Conservation (phyloP, 1,140 invertebrate genomes). For the Drosophila cardini region DNA sequence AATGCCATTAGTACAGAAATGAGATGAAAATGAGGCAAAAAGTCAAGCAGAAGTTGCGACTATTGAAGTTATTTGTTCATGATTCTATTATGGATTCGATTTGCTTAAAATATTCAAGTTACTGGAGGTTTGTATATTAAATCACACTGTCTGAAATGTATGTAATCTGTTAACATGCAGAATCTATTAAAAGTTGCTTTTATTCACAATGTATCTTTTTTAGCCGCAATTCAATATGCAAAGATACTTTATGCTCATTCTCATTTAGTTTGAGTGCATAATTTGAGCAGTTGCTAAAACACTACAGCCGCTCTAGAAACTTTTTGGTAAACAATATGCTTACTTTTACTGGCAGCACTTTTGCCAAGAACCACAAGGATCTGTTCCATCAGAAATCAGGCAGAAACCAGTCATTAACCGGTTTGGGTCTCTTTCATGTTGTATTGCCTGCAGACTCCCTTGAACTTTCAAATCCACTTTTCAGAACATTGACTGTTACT, state of each 20-base stretch:
- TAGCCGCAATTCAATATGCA: not conserved
- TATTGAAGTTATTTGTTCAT: conserved; percentile 15
- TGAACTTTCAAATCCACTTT: conserved; percentile 71
- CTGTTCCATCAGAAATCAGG: conserved; percentile 23
- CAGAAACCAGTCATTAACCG: not conserved
- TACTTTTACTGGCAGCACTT: conserved; percentile 63
- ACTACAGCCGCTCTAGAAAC: conserved; percentile 24
- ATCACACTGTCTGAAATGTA: too few species aligned
- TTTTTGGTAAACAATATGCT: conserved; percentile 61
- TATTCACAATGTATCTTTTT: not conserved
- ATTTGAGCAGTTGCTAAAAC: not conserved
- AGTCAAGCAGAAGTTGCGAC: conserved; percentile 5
- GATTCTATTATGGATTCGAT: not conserved
- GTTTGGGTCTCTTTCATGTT: not conserved
- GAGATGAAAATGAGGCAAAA: conserved; percentile 55
- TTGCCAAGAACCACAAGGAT: conserved; percentile 50
- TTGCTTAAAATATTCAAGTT: not conserved
- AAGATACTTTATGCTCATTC: conserved; percentile 17
- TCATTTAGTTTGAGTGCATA: conserved; percentile 47
- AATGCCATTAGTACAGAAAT: conserved; percentile 69
- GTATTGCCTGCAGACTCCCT: conserved; percentile 53
- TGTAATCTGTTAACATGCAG: not conserved
- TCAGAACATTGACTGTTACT: conserved; percentile 73
- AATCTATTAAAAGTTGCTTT: not conserved
- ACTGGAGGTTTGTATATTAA: too few species aligned